Evolutionary conservation across 2,888 invertebrate species (phyloP).

Genomic region (Trichogramma evanescens): DNA sequence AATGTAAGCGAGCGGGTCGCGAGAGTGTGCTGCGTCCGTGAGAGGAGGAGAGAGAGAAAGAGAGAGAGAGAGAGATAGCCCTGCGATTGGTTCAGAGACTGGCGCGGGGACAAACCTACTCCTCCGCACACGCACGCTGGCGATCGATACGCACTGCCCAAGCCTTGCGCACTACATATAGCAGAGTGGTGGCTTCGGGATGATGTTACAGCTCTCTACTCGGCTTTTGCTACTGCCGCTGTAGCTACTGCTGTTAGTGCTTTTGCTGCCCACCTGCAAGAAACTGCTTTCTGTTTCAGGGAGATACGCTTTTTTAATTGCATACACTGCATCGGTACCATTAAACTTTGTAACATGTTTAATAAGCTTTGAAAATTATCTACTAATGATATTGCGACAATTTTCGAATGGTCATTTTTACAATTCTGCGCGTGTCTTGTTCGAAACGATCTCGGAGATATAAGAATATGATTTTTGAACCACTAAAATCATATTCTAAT

Average conservation of each 20-base stretch:
- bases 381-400: no score
- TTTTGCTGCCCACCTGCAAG: neutral
- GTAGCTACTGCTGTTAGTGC: slow-evolving; percentile 4
- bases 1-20: neutral
- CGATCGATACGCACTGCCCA: slow-evolving; percentile 49
- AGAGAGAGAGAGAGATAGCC: slow-evolving; percentile 31
- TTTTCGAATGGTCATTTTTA: no score
- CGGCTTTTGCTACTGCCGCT: slow-evolving; percentile 23
- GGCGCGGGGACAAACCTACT: slow-evolving; percentile 24
- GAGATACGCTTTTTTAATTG: neutral
- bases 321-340: no score
- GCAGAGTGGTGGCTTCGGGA: no score
- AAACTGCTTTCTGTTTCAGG: slow-evolving; percentile 21
- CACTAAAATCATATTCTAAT: no score
- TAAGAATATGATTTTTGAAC: no score
- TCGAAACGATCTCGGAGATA: no score
- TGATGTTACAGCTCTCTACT: neutral
- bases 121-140: slow-evolving; percentile 43
- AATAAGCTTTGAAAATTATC: no score
- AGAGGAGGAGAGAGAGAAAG: slow-evolving; percentile 24
- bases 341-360: no score
- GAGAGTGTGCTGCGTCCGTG: neutral
- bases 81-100: slow-evolving; percentile 45
- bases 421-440: no score
- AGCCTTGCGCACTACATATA: slow-evolving; percentile 22